Evolutionary conservation across 2,888 invertebrate species (phyloP).

Genomic region (Falcaria lacertinaria): DNA sequence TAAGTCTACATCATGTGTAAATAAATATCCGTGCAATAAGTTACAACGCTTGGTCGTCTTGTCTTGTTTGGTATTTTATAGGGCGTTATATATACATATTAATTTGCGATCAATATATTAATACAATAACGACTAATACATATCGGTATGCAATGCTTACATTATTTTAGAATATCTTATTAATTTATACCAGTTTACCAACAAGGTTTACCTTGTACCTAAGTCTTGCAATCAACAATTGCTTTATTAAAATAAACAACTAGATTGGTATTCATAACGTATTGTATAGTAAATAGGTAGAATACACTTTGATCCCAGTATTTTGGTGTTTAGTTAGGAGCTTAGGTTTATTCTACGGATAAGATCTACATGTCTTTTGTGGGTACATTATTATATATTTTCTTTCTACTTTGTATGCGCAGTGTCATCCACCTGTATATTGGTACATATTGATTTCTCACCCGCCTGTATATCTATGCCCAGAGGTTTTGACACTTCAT

Average conservation of each 20-base stretch:
- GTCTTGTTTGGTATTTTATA: too few relatives aligned
- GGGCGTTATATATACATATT: slow-evolving; percentile 9
- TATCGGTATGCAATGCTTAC: slow-evolving; percentile 9
- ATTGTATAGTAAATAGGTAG: neutral
- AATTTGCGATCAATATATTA: slow-evolving; percentile 26
- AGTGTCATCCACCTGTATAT: too few relatives aligned
- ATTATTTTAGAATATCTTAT: slow-evolving; percentile 21
- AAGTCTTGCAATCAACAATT: slow-evolving; percentile 25
- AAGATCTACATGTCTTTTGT: too few relatives aligned
- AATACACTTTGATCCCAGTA: neutral
- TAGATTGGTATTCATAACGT: slow-evolving; percentile 13
- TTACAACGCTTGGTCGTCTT: too few relatives aligned
- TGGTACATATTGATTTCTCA: too few relatives aligned
- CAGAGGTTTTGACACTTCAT: too few relatives aligned
- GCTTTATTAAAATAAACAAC: slow-evolving; percentile 34
- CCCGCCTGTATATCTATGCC: too few relatives aligned
- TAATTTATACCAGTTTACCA: slow-evolving; percentile 34
- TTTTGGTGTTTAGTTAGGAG: too few relatives aligned
- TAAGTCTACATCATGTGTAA: neutral
- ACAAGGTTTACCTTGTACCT: slow-evolving; percentile 47
- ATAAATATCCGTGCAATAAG: too few relatives aligned
- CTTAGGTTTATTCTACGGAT: too few relatives aligned
- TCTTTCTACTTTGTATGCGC: too few relatives aligned
- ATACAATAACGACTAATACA: slow-evolving; percentile 11
- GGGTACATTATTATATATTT: too few relatives aligned